These are phyloP conservation scores for Lasioglossum albipes DNA, from an alignment of 1,140 invertebrate genomes.

Conservation along the genomic window DNA sequence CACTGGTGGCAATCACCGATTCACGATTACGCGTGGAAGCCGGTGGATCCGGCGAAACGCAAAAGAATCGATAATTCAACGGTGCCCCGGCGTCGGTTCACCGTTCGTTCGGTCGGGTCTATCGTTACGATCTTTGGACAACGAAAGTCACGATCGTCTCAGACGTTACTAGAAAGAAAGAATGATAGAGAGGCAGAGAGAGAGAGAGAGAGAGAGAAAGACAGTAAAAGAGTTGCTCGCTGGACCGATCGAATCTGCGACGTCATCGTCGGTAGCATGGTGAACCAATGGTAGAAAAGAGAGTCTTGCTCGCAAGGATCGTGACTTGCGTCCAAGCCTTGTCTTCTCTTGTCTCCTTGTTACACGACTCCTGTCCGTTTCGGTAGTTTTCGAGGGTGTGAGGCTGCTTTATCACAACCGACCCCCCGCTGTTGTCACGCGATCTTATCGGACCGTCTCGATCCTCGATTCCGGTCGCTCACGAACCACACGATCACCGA, in stretches of 20 bases:
- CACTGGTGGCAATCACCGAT: not conserved
- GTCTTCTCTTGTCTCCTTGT: constrained; percentile 60
- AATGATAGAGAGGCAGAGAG: not conserved
- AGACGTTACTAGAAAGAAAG: not conserved
- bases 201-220: not conserved
- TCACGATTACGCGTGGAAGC: not conserved
- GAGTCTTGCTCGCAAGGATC: constrained; percentile 46
- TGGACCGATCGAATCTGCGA: constrained; percentile 53
- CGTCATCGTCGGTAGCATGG: constrained; percentile 71
- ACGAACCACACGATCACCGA: constrained; percentile 6
- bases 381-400: constrained; percentile 62
- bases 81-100: constrained; percentile 54
- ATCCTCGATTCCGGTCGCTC: constrained; percentile 18
- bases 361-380: constrained; percentile 63
- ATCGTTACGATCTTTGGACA: constrained; percentile 58
- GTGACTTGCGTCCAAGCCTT: constrained; percentile 62
- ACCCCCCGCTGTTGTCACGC: constrained; percentile 69
- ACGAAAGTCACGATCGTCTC: constrained; percentile 62
- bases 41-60: constrained; percentile 24
- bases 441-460: constrained; percentile 64
- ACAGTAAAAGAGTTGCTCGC: constrained; percentile 21
- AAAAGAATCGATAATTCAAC: constrained; percentile 51
- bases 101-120: constrained; percentile 56
- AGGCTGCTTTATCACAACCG: constrained; percentile 58
- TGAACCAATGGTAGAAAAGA: constrained; percentile 32